Evolutionary conservation across 2,797 vertebrate species (phyloP).

Genomic region (Melanotaenia boesemani): DNA sequence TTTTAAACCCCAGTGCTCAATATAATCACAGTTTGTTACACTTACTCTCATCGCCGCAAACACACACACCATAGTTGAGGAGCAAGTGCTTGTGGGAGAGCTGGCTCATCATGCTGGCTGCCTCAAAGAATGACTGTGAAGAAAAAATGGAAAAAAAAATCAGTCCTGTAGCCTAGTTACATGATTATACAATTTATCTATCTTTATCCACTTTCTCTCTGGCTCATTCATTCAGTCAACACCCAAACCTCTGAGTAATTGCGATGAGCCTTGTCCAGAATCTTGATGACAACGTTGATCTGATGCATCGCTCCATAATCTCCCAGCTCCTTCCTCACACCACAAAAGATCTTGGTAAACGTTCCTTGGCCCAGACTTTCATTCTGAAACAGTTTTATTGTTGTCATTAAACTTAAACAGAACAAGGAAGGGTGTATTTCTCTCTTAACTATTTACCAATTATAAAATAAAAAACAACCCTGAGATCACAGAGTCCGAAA

Average conservation of each 20-base stretch:
- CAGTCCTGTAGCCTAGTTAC: background rate
- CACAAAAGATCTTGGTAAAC: conserved; percentile 96
- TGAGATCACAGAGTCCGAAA: no score
- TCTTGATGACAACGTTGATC: conserved; percentile 94
- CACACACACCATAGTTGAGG: conserved; percentile 95
- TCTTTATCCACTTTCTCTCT: background rate
- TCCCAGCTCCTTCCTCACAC: conserved; percentile 90
- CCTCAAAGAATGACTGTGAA: conserved; percentile 95
- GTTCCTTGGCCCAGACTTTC: conserved; percentile 96
- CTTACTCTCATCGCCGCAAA: conserved; percentile 97
- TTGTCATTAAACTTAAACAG: background rate
- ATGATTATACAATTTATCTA: background rate
- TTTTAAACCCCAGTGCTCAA: background rate
- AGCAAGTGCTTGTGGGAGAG: conserved; percentile 96
- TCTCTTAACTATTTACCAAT: background rate
- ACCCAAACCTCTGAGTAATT: conserved; percentile 92
- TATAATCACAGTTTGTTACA: conserved; percentile 30
- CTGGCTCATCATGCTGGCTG: conserved; percentile 99
- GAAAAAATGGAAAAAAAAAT: background rate
- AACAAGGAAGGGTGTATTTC: background rate
- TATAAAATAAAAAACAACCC: background rate
- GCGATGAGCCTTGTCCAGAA: conserved; percentile 94
- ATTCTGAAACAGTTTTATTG: conserved; percentile 76
- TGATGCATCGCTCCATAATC: conserved; percentile 94
- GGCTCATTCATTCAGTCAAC: background rate